Evolutionary conservation across 2,113 vertebrate genomes (phyloP).

Genomic region (Triplophysa rosa): DNA sequence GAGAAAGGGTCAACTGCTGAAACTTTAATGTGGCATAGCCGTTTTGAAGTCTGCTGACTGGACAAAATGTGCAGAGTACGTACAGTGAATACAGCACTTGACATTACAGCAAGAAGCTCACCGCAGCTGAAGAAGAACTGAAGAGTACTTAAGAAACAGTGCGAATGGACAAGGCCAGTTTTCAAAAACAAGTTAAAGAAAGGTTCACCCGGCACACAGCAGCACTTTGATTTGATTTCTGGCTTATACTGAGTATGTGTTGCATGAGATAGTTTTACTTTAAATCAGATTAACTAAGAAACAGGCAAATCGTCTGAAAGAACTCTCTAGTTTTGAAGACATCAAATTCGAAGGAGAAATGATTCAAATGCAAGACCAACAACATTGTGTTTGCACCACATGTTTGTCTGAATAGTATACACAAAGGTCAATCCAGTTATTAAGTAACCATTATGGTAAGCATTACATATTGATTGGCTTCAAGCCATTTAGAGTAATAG

Average conservation of each 20-base stretch:
- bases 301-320: constrained; percentile 4
- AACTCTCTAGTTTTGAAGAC: neutral
- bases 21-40: neutral
- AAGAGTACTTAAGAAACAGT: neutral
- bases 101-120: neutral
- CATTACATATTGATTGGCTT: neutral
- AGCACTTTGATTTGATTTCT: constrained; percentile 18
- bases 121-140: neutral
- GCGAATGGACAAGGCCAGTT: neutral
- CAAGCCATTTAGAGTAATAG: neutral
- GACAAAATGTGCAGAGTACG: neutral
- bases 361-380: neutral
- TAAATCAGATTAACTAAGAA: constrained; percentile 7
- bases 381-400: neutral
- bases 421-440: neutral
- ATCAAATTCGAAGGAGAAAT: neutral
- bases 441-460: neutral
- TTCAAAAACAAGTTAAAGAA: neutral
- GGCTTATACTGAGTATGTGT: constrained; percentile 4
- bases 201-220: neutral
- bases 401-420: neutral
- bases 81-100: neutral
- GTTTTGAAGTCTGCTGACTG: constrained; percentile 4
- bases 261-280: constrained; percentile 15
- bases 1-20: neutral